Evolutionary conservation across 2,113 vertebrate species (phyloP), one percentile per base, ranked within the genome.

Genomic region (Paracanthobrama guichenoti): DNA sequence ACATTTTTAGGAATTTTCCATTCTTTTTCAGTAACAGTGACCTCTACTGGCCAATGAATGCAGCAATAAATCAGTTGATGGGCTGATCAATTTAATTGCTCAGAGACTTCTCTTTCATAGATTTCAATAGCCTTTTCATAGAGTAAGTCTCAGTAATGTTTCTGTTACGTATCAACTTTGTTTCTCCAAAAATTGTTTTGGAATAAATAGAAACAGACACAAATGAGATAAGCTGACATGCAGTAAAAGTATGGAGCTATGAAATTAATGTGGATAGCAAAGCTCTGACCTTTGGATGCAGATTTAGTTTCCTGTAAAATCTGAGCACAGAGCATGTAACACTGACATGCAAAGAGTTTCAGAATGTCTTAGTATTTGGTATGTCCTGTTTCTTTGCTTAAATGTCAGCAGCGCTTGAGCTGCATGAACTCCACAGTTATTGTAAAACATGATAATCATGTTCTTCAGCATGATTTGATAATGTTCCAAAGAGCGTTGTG

Each of bases 1-100:
- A 39, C n/a, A 22, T 71, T 67, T 42, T 4, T 67, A 20, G 16
- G 8, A 67, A 67, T 67, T 35, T 35, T 28, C 28, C 9, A 39
- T 39, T 44, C 2, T 42, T 78, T 78, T 60, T 50, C 6, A 13
- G 24, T 57, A 80, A 84, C 39, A 75, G 77, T 10, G 60, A 81
- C 78, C 71, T 66, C 69, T 85, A 66, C 44, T 75, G 84, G 84
- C n/a, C 11, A 78, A 4, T 24, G 12, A 60, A 59, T 60, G 1
- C 16, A 67, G 8, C 16, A 16, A 42, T 18, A 42, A 42, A 42
- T 20, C 31, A 69, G 66, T 22, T 69, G 9, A 39, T 69, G 39
- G 18, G 26, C 26, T 31, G 62, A 66, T 28, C 6, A 1, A 7
- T 66, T 66, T 18, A 66, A 31, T 8, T 64, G 5, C 7, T 28